Base-by-base conservation (phyloP, 2,888 invertebrate genomes). In the Nowickia ferox region DNA sequence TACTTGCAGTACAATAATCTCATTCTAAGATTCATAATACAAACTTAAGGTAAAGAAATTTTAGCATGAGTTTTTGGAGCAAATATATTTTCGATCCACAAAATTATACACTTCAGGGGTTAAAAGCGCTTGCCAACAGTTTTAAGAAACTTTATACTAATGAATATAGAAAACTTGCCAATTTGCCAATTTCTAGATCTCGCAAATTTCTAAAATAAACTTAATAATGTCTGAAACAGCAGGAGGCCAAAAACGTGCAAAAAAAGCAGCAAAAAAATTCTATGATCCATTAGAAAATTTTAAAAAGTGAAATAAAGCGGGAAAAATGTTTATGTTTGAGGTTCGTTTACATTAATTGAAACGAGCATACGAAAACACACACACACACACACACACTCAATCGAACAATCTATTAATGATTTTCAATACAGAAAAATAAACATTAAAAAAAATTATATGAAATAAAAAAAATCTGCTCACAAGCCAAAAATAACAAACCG, bases 401-500 rank as follows among this genome's bases (percentile, higher is more conserved):
- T 53, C 44, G 69, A 63, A 63, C 17, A 69, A 55, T 71, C 63
- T 71, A 46, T 79, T 10, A 79, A 71, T 79, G 63, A 55, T 79
- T 79, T 65, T 71, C 63, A 53, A 79, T 79, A 63, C 38, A 53
- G 42, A 65, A 48, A 65, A 53, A 63, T 19, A 71, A 53, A 22
- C 13, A 38, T 9, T 13, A 15, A 59, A 55, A 65, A 22, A 13
- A 1, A 38, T 40, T 22, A 55, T 6, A 68, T 6, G 6, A 46
- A 38, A 42, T 4, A 51, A 19, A 19, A 46, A 51, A 69, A 55
- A 55, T 22, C 22, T 19, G 57, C 53, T 55, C 17, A 65, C 63
- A 69, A 84, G 46, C 79, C 84, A 75, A 84, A 75, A 79, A 79
- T 72, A 84, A 75, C 75, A 68, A 79, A 65, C 38, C 53, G 46